Base-by-base conservation (phyloP, 2,797 vertebrate genomes). In the Hippopotamyrus pictus region DNA sequence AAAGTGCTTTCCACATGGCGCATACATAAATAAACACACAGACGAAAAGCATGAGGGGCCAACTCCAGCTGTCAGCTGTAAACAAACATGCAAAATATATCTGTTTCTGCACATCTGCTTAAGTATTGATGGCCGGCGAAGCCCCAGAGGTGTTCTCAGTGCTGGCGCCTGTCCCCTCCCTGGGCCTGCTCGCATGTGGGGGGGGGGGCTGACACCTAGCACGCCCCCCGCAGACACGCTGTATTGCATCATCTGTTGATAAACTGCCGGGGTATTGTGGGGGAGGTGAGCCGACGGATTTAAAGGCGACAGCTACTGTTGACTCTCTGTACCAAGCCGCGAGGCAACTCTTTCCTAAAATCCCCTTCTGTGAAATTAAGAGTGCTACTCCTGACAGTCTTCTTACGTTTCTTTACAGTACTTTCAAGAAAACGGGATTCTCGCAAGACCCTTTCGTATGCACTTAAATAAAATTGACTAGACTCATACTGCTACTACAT, bases 41-140 rank as follows among this genome's bases (percentile, higher is more conserved):
- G 41, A 82, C 76, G 8, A 46, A 46, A 22, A 41, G 76, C 76
- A n/a, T 8, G 1, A 8, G 76, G 76, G 76, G 37, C 37, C 41
- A 46, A 46, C 76, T 82, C 17, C 41, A n/a, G 76, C 76, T 46
- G 76, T 82, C 62, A 62, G 76, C 90, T 69, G 90, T 90, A 91
- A 73, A 44, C 92, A 88, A 82, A 86, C n/a, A 88, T 65, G 37
- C 86, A 88, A 17, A 89, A 44, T 82, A 82, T 82, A 82, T 29
- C 88, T 91, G 22, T 88, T 85, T 79, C 83, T 90, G 41, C 53
- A 62, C 90, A 94, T 91, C 90, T 94, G 92, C 88, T 92, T 19
- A 88, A 88, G 87, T 51, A 82, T 82, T 82, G 76, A 82, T 82
- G 76, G 76, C 41, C 76, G 41, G 41, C 19, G 7, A 82, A n/a